Evolutionary conservation across 2,888 invertebrate genomes (phyloP), one percentile per base, ranked within the genome.

Genomic region (Andrena marginata): DNA sequence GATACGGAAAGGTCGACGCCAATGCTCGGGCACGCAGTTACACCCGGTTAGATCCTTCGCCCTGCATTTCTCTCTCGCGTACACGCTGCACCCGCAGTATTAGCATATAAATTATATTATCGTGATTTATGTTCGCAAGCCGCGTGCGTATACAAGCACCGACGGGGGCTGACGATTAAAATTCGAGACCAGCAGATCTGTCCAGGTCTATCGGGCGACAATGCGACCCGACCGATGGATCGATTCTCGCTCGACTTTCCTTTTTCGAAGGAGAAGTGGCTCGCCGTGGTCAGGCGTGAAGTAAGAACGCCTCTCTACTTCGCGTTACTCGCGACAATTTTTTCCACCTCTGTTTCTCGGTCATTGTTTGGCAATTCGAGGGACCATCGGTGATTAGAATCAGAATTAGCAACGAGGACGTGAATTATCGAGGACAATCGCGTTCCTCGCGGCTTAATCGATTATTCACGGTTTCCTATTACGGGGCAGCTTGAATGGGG

Each of bases 41-140:
- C 77, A 81, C 73, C 73, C 71, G 48, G 79, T 76, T 83, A 77
- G 73, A 74, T 71, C 65, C 73, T 33, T 71, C 73, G 68, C 67
- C 65, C 79, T 77, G 71, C 31, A 49, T 74, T 74, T 59, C 80
- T 80, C 72, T 78, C 85, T 82, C 80, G 87, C 85, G 75, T 75
- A 74, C 84, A 78, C 86, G 83, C 86, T 80, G 82, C 79, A 70
- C 87, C 80, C 84, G 85, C 87, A 75, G 86, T 90, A 93, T 93
- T 93, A 93, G 92, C 93, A 93, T 93, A 93, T 93, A 93, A 93
- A 93, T 93, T 93, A 93, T 92, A 91, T 89, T 92, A 92, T 91
- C 93, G 91, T 93, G 93, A 93, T 93, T 93, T 93, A 93, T 92
- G 92, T 87, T 80, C 77, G 84, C 85, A 68, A 72, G 49, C 76